Percentiles rank a stretch among this genome's conserved stretches.
Conservation (phyloP, 2,888 invertebrate genomes). For the Zhengitettix transpicula region DNA sequence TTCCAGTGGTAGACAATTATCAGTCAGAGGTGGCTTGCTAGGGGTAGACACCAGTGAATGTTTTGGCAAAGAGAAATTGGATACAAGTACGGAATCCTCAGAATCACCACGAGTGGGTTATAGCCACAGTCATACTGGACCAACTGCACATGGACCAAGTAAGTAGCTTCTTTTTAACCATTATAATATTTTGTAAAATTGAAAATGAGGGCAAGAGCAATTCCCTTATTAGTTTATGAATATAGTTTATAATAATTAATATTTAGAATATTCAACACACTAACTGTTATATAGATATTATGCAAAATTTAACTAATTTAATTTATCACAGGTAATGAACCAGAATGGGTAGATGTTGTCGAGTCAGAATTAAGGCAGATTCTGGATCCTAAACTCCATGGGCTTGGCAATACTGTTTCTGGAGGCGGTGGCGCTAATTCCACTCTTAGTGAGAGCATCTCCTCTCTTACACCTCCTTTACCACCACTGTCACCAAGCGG, state of each 20-base stretch:
- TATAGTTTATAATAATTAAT: too few species aligned
- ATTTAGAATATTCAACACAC: too few species aligned
- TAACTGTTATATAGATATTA: too few species aligned
- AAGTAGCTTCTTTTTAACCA: too few species aligned
- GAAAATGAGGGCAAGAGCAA: too few species aligned
- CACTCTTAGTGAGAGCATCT: conserved; percentile 44
- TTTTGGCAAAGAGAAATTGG: neutral
- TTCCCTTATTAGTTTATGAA: too few species aligned
- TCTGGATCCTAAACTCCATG: conserved; percentile 51
- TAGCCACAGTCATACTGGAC: neutral
- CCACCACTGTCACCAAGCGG: conserved; percentile 58
- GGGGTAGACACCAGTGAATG: neutral
- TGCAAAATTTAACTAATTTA: too few species aligned
- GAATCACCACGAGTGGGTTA: neutral
- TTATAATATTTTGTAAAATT: too few species aligned
- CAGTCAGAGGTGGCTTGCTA: conserved; percentile 1
- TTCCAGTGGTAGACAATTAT: conserved; percentile 38
- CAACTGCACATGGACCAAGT: too few species aligned
- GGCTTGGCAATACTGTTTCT: neutral
- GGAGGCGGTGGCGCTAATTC: conserved; percentile 37
- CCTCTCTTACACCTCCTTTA: conserved; percentile 60
- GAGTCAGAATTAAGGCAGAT: conserved; percentile 65
- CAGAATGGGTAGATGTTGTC: conserved; percentile 68
- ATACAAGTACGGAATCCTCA: neutral
- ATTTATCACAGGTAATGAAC: conserved; percentile 26